Conservation (phyloP, 2,888 invertebrate species). For the Pasiphila rectangulata region DNA sequence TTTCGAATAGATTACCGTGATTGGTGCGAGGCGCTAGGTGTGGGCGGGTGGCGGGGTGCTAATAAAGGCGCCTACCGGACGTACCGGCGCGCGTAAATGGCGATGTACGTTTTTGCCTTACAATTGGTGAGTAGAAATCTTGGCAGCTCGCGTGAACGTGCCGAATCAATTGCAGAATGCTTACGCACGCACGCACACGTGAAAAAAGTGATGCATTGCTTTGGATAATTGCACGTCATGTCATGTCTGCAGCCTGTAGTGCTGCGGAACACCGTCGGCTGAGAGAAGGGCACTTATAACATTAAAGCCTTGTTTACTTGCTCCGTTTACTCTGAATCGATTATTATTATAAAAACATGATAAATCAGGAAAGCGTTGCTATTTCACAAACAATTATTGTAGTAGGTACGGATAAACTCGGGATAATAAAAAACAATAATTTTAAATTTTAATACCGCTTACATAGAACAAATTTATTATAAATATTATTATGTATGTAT, state of each 20-base stretch:
- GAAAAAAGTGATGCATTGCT: conserved; percentile 50
- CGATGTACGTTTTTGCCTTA: conserved; percentile 49
- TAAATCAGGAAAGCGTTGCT: too few relatives aligned
- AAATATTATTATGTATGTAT: too few relatives aligned
- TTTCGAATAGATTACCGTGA: conserved; percentile 64
- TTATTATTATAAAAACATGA: background rate
- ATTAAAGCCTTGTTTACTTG: conserved; percentile 11
- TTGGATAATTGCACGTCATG: conserved; percentile 49
- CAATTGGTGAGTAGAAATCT: conserved; percentile 50
- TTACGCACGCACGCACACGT: conserved; percentile 42
- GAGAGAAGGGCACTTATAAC: conserved; percentile 16
- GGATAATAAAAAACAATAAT: too few relatives aligned
- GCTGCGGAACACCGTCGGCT: conserved; percentile 19
- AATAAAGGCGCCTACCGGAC: conserved; percentile 48
- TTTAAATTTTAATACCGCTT: too few relatives aligned
- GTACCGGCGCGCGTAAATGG: conserved; percentile 49
- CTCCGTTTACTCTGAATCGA: background rate
- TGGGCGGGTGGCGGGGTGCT: conserved; percentile 45
- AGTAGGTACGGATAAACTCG: too few relatives aligned
- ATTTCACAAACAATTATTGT: too few relatives aligned
- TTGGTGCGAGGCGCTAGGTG: conserved; percentile 43
- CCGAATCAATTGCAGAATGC: conserved; percentile 49
- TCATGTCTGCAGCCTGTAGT: conserved; percentile 35
- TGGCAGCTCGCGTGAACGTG: conserved; percentile 45
- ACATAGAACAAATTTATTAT: too few relatives aligned